These are phyloP conservation scores for Lutraria rhynchaena DNA, from an alignment of 1,140 invertebrate species.

Conservation along the genomic window DNA sequence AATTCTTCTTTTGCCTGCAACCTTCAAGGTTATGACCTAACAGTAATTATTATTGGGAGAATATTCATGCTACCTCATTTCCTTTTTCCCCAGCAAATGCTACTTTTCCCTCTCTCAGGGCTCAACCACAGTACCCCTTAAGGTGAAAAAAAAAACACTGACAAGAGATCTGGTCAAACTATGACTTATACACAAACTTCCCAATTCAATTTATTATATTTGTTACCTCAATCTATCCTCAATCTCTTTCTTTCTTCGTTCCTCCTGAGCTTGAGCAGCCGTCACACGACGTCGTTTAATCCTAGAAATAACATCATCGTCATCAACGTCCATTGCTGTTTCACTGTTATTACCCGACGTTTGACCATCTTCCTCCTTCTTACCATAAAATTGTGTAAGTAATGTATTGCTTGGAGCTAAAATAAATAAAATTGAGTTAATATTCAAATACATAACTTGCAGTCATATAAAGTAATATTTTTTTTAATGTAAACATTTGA, in stretches of 20 bases:
- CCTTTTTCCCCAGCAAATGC: too few relatives aligned
- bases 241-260: conserved; percentile 71
- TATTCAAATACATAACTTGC: background rate
- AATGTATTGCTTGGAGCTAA: conserved; percentile 43
- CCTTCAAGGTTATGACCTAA: too few relatives aligned
- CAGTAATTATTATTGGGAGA: too few relatives aligned
- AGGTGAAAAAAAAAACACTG: too few relatives aligned
- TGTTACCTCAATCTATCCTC: conserved; percentile 64
- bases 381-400: conserved; percentile 76
- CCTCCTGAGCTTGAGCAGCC: conserved; percentile 72
- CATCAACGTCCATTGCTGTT: conserved; percentile 57
- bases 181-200: too few relatives aligned
- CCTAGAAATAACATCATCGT: conserved; percentile 70
- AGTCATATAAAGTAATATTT: too few relatives aligned
- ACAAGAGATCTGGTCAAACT: too few relatives aligned
- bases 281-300: conserved; percentile 75
- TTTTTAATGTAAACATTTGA: too few relatives aligned
- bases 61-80: too few relatives aligned
- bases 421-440: background rate
- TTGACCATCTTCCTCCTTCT: conserved; percentile 56
- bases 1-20: too few relatives aligned
- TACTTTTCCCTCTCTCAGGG: too few relatives aligned
- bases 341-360: conserved; percentile 51
- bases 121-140: too few relatives aligned
- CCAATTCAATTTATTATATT: background rate